Conservation (phyloP, 2,888 invertebrate genomes). For the Megamerina dolium region DNA sequence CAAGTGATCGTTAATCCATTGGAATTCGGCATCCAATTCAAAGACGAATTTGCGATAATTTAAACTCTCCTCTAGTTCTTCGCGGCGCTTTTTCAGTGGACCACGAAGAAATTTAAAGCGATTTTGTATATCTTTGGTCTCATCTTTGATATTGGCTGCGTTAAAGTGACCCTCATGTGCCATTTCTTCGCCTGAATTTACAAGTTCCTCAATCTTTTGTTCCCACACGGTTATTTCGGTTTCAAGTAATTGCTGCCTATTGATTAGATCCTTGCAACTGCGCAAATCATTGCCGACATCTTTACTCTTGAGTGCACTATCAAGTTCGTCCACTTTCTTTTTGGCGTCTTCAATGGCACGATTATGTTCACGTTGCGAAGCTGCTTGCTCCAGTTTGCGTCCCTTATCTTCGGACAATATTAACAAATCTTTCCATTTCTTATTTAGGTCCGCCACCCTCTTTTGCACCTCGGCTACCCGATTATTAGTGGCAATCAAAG, state of each 20-base stretch:
- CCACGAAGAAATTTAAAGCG: slow-evolving; percentile 65
- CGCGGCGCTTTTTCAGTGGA: slow-evolving; percentile 65
- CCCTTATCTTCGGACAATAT: slow-evolving; percentile 61
- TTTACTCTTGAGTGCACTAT: slow-evolving; percentile 67
- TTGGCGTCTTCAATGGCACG: slow-evolving; percentile 85
- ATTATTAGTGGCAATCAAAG: slow-evolving; percentile 64
- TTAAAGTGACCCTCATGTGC: slow-evolving; percentile 93
- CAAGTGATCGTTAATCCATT: slow-evolving; percentile 90
- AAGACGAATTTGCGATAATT: slow-evolving; percentile 85
- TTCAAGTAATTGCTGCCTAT: slow-evolving; percentile 83
- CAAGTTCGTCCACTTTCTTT: slow-evolving; percentile 78
- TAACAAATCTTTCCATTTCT: slow-evolving; percentile 70
- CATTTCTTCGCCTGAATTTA: slow-evolving; percentile 79
- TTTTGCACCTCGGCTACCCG: slow-evolving; percentile 63
- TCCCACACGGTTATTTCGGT: slow-evolving; percentile 81
- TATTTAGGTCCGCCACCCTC: slow-evolving; percentile 64
- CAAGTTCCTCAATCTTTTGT: slow-evolving; percentile 70
- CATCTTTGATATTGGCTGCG: slow-evolving; percentile 74
- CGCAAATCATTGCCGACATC: slow-evolving; percentile 85
- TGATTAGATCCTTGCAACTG: slow-evolving; percentile 83
- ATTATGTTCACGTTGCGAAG: slow-evolving; percentile 71
- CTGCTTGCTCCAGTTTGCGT: slow-evolving; percentile 79
- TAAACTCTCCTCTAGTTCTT: slow-evolving; percentile 75
- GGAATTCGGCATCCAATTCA: slow-evolving; percentile 85
- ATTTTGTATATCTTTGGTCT: slow-evolving; percentile 67